phyloP scores from a whole-genome alignment of 2,888 invertebrate genomes.

The Phyto melanocephala region DNA sequence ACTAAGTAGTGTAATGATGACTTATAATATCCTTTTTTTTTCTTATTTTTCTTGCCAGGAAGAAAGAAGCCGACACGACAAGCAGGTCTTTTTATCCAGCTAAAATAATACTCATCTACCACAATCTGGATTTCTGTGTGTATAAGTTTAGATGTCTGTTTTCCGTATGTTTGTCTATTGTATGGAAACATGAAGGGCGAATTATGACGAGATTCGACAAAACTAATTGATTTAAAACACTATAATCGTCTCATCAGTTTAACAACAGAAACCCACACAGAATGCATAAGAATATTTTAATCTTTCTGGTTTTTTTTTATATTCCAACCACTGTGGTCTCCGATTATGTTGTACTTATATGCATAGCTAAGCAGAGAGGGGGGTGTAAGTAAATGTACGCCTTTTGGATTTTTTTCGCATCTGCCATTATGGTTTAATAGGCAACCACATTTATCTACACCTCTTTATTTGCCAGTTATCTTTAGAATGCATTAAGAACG shows the following conservation, averaged over 20 bases:
- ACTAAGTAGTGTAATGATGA: slow-evolving; percentile 59
- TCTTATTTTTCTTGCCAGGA: background rate
- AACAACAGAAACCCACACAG: slow-evolving; percentile 53
- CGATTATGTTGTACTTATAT: slow-evolving; percentile 53
- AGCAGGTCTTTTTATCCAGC: slow-evolving; percentile 15
- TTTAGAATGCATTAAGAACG: background rate
- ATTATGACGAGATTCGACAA: slow-evolving; percentile 78
- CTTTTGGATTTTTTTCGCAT: slow-evolving; percentile 48
- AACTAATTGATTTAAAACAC: slow-evolving; percentile 79
- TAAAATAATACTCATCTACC: slow-evolving; percentile 14
- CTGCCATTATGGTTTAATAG: slow-evolving; percentile 55
- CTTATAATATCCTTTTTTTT: slow-evolving; percentile 51
- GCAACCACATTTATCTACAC: slow-evolving; percentile 57
- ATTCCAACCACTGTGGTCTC: slow-evolving; percentile 59
- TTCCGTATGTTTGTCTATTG: slow-evolving; percentile 43
- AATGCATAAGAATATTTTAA: slow-evolving; percentile 45
- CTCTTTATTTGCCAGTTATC: background rate
- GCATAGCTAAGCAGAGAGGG: background rate
- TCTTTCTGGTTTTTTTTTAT: background rate
- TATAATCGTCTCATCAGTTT: slow-evolving; percentile 70
- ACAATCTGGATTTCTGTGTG: slow-evolving; percentile 4
- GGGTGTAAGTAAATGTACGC: slow-evolving; percentile 52
- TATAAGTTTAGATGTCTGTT: slow-evolving; percentile 9
- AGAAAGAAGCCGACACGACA: slow-evolving; percentile 41
- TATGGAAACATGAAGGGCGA: slow-evolving; percentile 68